Percentiles rank a stretch among this genome's conserved stretches.
Evolutionary conservation across 53 echinoderm and acorn worm genomes (phyloP).

Genomic region (Luidia sarsii): DNA sequence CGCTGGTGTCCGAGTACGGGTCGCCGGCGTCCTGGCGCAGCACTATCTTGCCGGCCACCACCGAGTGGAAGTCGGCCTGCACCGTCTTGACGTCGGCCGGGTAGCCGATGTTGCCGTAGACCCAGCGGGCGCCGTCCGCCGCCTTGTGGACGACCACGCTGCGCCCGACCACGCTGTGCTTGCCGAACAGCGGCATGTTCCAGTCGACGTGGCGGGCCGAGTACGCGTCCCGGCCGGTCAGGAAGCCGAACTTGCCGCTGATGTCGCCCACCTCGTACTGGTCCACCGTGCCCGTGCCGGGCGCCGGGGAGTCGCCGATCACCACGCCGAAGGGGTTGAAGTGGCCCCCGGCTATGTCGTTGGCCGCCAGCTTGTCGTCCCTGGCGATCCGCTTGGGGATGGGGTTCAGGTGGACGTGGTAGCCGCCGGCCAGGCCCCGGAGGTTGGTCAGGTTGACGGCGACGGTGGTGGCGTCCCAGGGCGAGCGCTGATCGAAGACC

Average conservation of each 20-base stretch:
- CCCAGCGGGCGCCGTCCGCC: slow-evolving; percentile 58
- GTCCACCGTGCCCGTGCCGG: slow-evolving; percentile 70
- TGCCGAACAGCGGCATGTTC: slow-evolving; percentile 85
- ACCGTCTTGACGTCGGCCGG: slow-evolving; percentile 71
- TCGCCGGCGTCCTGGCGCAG: slow-evolving; percentile 70
- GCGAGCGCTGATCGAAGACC: slow-evolving; percentile 75
- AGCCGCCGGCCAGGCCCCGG: slow-evolving; percentile 66
- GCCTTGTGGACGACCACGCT: slow-evolving; percentile 75
- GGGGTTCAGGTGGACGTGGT: slow-evolving; percentile 90
- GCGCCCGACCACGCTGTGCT: slow-evolving; percentile 76
- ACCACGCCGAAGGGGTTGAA: slow-evolving; percentile 81
- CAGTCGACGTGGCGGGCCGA: slow-evolving; percentile 56
- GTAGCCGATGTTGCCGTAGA: slow-evolving; percentile 74
- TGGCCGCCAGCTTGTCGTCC: slow-evolving; percentile 54
- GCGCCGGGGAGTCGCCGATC: slow-evolving; percentile 29
- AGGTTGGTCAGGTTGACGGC: slow-evolving; percentile 66
- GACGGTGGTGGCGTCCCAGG: slow-evolving; percentile 72
- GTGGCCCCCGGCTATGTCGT: slow-evolving; percentile 72
- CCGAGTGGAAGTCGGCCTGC: slow-evolving; percentile 60
- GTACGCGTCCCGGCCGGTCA: slow-evolving; percentile 34
- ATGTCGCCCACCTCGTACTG: slow-evolving; percentile 89
- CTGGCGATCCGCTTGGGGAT: slow-evolving; percentile 56
- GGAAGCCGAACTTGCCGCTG: slow-evolving; percentile 80
- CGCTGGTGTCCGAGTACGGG: slow-evolving; percentile 80
- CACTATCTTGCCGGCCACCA: slow-evolving; percentile 76